phyloP scores from a whole-genome alignment of 2,113 vertebrate species.

The Neopipo cinnamomea region DNA sequence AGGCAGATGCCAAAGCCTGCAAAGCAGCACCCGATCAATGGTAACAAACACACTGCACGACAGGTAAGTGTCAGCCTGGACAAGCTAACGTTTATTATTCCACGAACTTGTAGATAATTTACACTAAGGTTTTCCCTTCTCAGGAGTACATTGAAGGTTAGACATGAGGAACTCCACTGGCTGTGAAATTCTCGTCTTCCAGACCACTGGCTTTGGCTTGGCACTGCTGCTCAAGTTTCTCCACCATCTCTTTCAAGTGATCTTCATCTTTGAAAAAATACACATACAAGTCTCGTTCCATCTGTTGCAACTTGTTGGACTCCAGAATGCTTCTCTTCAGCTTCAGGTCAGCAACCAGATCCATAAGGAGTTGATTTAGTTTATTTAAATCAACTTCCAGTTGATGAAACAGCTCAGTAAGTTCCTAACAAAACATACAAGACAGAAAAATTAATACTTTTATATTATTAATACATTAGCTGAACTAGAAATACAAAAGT shows the following conservation, averaged over 20 bases:
- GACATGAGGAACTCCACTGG: neutral
- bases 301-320: constrained; percentile 73
- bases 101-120: neutral
- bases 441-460: neutral
- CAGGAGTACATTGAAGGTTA: neutral
- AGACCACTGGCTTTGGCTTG: constrained; percentile 43
- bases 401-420: constrained; percentile 76
- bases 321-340: constrained; percentile 81
- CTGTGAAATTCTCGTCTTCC: neutral
- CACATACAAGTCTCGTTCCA: constrained; percentile 87
- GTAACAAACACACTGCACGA: neutral
- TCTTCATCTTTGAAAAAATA: constrained; percentile 84
- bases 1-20: neutral
- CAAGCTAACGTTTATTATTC: neutral
- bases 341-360: constrained; percentile 82
- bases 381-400: constrained; percentile 77
- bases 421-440: constrained; percentile 74
- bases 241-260: constrained; percentile 79
- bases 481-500: neutral
- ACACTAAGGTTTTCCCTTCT: neutral
- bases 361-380: constrained; percentile 78
- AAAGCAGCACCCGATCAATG: neutral
- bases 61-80: neutral
- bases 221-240: constrained; percentile 79
- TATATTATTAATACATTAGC: neutral